Base-by-base conservation (phyloP, 2,888 invertebrate genomes). In the Eledone cirrhosa region DNA sequence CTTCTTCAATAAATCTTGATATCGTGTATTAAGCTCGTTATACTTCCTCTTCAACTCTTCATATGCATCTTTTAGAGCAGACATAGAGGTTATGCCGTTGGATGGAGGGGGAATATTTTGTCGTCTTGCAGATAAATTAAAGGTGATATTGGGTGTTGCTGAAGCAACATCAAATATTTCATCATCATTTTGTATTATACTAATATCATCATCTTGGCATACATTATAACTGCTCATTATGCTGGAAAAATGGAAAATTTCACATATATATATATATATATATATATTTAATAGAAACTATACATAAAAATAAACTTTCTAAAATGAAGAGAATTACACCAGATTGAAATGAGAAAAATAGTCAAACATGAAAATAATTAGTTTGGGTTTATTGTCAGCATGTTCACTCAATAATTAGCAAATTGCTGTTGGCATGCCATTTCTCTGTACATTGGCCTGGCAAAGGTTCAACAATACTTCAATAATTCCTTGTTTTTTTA, bases 41-140 rank as follows among this genome's bases (percentile, higher is more conserved):
- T 33, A 72, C 41, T 72, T 72, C 41, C 31, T 72, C n/a, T 72
- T 72, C 22, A 72, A 31, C 31, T 72, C 72, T n/a, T 72, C 72
- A 24, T 76, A 48, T 4, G 53, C 53, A 76, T 76, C 47, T n/a
- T 48, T n/a, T 48, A 76, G 22, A 22, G 53, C 76, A n/a, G n/a
- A 22, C 76, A 76, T 76, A 11, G 76, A 48, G 33, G 76, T 76
- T 47, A 76, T 48, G n/a, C 76, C 76, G 14, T 11, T 2, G 47
- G 29, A 47, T 48, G 48, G 11, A 13, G 24, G 11, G 31, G 47
- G 75, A 29, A 53, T 1, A 8, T 76, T 33, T 13, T 48, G 48
- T 48, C 53, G 7, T 22, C 31, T 31, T 33, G 72, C 72, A 22
- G 72, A 33, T 22, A 72, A 22, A 14, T 16, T 72, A n/a, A 72